Evolutionary conservation across 1,140 invertebrate species (phyloP).

Genomic region (Metaphire vulgaris): DNA sequence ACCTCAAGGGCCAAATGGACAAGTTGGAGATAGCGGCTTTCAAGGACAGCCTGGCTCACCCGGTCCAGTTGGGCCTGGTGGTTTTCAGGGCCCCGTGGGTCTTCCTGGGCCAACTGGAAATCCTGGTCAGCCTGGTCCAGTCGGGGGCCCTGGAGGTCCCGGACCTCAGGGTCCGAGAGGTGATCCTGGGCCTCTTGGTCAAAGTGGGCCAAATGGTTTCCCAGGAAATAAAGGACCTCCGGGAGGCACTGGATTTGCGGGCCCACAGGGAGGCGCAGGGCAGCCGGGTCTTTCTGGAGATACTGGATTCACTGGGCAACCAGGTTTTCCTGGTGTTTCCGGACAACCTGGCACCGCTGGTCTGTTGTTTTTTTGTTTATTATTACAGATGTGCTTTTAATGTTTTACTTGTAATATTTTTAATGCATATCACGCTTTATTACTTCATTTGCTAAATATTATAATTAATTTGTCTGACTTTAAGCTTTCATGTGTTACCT

Average conservation of each 20-base stretch:
- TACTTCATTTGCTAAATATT: no score
- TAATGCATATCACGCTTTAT: no score
- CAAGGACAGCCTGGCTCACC: slow-evolving; percentile 17
- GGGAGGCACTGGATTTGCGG: no score
- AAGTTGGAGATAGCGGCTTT: slow-evolving; percentile 9
- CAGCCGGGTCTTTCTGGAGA: neutral
- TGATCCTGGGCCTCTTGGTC: slow-evolving; percentile 3
- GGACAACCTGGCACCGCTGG: neutral
- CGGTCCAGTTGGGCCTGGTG: slow-evolving; percentile 14
- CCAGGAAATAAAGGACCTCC: slow-evolving; percentile 14
- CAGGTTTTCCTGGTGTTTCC: neutral
- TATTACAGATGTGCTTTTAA: no score
- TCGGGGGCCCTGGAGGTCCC: slow-evolving; percentile 2
- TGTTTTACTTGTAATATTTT: no score
- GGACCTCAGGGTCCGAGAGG: slow-evolving; percentile 14
- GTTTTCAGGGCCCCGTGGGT: slow-evolving; percentile 14
- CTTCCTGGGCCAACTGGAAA: slow-evolving; percentile 12
- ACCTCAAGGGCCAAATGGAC: slow-evolving; percentile 10
- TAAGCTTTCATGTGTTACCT: no score
- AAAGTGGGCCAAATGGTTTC: neutral
- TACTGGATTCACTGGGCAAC: neutral
- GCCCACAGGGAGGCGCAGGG: neutral
- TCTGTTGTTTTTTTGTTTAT: no score
- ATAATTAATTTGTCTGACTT: no score
- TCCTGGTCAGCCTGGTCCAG: slow-evolving; percentile 14